Evolutionary conservation across 2,113 vertebrate genomes (phyloP).

Genomic region (Asarcornis scutulata): DNA sequence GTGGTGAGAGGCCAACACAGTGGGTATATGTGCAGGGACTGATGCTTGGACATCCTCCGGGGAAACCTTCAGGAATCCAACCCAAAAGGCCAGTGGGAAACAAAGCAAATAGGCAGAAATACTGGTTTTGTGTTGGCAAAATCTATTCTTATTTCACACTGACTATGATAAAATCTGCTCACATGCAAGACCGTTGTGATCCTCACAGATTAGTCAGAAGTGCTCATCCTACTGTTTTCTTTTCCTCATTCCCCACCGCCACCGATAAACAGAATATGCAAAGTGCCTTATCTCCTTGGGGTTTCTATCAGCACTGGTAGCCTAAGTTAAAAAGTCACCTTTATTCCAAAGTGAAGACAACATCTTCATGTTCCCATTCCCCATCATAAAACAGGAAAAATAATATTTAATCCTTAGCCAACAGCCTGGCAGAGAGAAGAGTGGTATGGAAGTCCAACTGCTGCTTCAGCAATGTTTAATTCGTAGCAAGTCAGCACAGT

Average conservation of each 20-base stretch:
- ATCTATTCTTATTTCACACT: background rate
- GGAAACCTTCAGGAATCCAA: background rate
- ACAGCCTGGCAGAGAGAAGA: background rate
- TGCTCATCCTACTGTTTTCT: background rate
- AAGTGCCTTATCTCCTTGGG: background rate
- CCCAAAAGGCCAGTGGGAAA: accelerated
- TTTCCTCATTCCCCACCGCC: constrained; percentile 27
- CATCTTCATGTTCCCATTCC: background rate
- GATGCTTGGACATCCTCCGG: accelerated
- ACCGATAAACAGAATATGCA: background rate
- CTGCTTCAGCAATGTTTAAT: background rate
- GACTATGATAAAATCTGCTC: background rate
- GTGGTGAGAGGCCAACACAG: accelerated
- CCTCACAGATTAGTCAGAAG: constrained; percentile 6
- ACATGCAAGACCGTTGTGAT: background rate
- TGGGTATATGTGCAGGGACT: accelerated
- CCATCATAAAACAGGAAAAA: background rate
- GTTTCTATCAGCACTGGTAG: background rate
- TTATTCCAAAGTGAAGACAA: background rate
- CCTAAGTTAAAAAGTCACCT: background rate
- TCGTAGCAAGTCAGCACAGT: background rate
- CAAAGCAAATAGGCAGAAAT: accelerated
- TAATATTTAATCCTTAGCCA: background rate
- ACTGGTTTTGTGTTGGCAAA: background rate
- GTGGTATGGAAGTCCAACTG: background rate